phyloP scores from a whole-genome alignment of 2,888 invertebrate species.

The Magallana nippona region DNA sequence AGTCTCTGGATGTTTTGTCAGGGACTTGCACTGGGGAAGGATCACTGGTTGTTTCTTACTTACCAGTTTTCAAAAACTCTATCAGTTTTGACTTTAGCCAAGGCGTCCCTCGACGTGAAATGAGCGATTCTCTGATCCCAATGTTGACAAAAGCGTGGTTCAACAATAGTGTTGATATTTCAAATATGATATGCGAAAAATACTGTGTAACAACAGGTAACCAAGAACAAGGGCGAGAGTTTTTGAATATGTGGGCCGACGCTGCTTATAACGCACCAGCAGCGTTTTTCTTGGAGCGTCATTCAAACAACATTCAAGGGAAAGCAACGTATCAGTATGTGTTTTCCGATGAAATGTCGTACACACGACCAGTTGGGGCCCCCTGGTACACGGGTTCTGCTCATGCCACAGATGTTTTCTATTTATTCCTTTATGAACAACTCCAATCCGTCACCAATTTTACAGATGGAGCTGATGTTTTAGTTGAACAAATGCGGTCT shows the following conservation, averaged over 20 bases:
- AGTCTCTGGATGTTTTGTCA: conserved; percentile 24
- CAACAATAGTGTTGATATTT: not conserved
- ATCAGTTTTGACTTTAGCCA: not conserved
- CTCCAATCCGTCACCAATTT: not conserved
- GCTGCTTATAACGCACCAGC: not conserved
- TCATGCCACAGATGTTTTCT: conserved; percentile 32
- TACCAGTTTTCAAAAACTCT: not conserved
- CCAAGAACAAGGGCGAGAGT: not conserved
- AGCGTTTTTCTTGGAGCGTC: not conserved
- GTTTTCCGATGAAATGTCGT: not conserved
- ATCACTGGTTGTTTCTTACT: not conserved
- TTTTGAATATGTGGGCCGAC: conserved; percentile 6
- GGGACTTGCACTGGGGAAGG: conserved; percentile 26
- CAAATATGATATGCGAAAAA: conserved; percentile 4
- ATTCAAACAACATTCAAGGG: not conserved
- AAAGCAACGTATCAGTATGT: conserved; percentile 25
- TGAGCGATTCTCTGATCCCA: not conserved
- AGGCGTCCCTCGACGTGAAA: not conserved
- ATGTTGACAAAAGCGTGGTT: not conserved
- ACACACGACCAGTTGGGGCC: not conserved
- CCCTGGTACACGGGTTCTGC: conserved; percentile 22
- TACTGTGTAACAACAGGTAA: not conserved
- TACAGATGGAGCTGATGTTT: not conserved
- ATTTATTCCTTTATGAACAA: conserved; percentile 30
- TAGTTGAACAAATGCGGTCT: conserved; percentile 19